phyloP scores from a whole-genome alignment of 1,140 invertebrate genomes.

The Saccostrea cuccullata region DNA sequence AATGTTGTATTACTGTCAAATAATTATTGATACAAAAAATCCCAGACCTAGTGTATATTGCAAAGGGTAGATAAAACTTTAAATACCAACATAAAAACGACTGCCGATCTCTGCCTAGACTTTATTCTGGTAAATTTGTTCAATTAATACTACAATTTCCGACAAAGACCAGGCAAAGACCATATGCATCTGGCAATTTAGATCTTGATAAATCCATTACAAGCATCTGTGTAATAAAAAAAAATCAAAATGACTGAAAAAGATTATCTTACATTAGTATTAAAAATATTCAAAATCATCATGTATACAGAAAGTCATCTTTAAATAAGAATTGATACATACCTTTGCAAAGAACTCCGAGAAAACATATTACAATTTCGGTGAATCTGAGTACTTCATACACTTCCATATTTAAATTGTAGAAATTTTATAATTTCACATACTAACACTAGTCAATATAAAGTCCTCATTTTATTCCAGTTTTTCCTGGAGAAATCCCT shows the following conservation, averaged over 20 bases:
- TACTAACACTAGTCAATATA: background rate
- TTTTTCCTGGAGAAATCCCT: background rate
- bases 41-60: background rate
- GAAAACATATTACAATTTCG: background rate
- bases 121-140: background rate
- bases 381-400: background rate
- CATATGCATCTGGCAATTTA: background rate
- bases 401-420: background rate
- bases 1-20: conserved; percentile 15
- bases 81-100: conserved; percentile 2
- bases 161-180: background rate
- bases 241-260: background rate
- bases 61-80: background rate
- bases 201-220: background rate
- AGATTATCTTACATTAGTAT: background rate
- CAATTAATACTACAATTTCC: background rate
- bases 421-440: background rate
- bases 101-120: background rate
- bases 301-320: background rate
- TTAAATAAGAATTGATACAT: background rate
- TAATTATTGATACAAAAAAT: conserved; percentile 13
- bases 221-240: background rate
- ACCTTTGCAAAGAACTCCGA: background rate
- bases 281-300: background rate
- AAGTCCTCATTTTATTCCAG: conserved; percentile 1